A percentile compares a stretch with the other conserved stretches of the same genome.
Evolutionary conservation across 2,888 invertebrate species (phyloP).

Genomic region (Pseudolycoriella hygida): DNA sequence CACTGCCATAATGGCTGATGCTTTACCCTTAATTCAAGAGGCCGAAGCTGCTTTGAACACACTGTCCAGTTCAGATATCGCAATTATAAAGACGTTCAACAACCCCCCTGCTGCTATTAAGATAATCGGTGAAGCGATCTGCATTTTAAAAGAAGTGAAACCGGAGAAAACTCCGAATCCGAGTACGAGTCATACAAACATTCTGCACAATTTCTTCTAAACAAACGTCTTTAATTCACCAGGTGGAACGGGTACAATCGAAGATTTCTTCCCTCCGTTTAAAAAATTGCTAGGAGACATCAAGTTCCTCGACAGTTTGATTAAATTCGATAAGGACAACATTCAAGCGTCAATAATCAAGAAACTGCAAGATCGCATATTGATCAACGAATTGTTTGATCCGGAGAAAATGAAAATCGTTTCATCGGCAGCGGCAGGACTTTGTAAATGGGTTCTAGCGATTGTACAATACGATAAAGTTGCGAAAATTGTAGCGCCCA

Average conservation of each 20-base stretch:
- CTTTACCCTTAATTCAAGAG: slow-evolving; percentile 74
- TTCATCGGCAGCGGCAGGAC: slow-evolving; percentile 77
- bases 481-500: slow-evolving; percentile 82
- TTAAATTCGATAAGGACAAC: slow-evolving; percentile 85
- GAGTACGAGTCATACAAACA: too few relatives aligned
- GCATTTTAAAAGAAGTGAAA: slow-evolving; percentile 81
- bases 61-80: slow-evolving; percentile 70
- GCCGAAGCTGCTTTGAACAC: slow-evolving; percentile 80
- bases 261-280: slow-evolving; percentile 89
- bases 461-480: slow-evolving; percentile 90
- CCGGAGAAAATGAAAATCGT: slow-evolving; percentile 78
- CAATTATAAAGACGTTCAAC: slow-evolving; percentile 91
- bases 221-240: too few relatives aligned
- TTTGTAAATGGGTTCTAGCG: slow-evolving; percentile 90
- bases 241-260: slow-evolving; percentile 57
- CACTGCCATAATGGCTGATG: slow-evolving; percentile 78
- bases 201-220: too few relatives aligned
- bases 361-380: slow-evolving; percentile 61
- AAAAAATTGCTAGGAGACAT: slow-evolving; percentile 77
- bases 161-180: slow-evolving; percentile 36
- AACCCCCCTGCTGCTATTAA: slow-evolving; percentile 83
- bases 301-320: slow-evolving; percentile 74
- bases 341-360: slow-evolving; percentile 71
- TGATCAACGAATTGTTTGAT: slow-evolving; percentile 73
- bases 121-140: slow-evolving; percentile 88